These are phyloP conservation scores for Dryobates pubescens DNA, from an alignment of 2,797 vertebrate species.

Conservation along the genomic window DNA sequence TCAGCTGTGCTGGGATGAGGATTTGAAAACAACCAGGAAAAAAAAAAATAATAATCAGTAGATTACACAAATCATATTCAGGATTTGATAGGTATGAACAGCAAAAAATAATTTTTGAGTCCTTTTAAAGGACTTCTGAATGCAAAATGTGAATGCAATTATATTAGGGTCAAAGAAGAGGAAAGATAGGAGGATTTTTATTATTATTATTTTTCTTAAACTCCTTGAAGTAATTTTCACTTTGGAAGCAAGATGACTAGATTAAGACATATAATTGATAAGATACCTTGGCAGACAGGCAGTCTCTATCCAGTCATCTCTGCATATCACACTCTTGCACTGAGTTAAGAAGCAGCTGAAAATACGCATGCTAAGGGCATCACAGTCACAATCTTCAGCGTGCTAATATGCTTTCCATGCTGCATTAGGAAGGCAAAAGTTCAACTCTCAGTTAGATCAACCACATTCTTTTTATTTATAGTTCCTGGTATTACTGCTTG, in stretches of 20 bases:
- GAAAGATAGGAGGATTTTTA: conserved; percentile 2
- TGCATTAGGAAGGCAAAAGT: conserved; percentile 46
- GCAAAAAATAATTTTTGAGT: conserved; percentile 6
- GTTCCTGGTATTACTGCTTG: neutral
- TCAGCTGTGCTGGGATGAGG: conserved; percentile 12
- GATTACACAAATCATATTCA: conserved; percentile 52
- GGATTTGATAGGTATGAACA: conserved; percentile 5
- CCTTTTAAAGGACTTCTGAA: conserved; percentile 5
- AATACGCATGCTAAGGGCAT: neutral
- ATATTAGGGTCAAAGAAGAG: conserved; percentile 9
- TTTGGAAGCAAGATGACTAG: neutral
- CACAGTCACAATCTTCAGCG: neutral
- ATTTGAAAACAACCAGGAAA: conserved; percentile 46
- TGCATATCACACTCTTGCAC: neutral
- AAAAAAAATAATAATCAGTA: conserved; percentile 18
- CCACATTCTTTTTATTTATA: conserved; percentile 29
- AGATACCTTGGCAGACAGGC: neutral
- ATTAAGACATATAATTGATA: neutral
- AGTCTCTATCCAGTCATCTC: neutral
- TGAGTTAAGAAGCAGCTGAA: neutral
- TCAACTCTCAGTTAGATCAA: conserved; percentile 50
- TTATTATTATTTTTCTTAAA: neutral
- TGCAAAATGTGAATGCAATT: neutral
- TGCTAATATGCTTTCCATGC: neutral
- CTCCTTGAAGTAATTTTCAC: conserved; percentile 16